Base-by-base conservation (phyloP, 2,113 vertebrate genomes). In the Romanogobio albipinnatus region DNA sequence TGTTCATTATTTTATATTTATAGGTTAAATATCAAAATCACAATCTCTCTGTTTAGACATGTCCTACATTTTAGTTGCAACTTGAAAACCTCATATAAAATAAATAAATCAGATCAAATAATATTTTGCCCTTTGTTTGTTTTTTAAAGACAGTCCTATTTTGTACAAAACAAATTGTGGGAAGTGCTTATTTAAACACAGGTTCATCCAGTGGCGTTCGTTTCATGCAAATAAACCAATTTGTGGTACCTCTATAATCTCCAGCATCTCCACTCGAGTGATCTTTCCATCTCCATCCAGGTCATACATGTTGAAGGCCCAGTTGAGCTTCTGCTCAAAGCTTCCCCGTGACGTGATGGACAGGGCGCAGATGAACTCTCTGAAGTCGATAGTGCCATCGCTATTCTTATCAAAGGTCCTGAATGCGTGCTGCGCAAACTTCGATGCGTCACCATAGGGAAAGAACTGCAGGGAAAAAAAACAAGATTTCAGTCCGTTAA, bases 241-340 rank as follows among this genome's bases (percentile, higher is more conserved):
- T 74, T 73, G 8, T 13, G 95, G 92, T 89, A 99, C 98, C 98
- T 99, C 98, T 66, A 99, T 99, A 88, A 99, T 99, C 95, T 99
- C 98, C 94, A 99, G 94, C 98, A 99, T 99, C 92, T 99, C 98
- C 93, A 99, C 97, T 90, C 98, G 92, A 89, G 98, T 99, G 92
- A 99, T 99, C 95, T 99, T 99, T 89, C 98, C 98, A 17, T 99
- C 98, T 0, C 98, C 98, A 29, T 99, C 98, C 93, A 99, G 93
- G 92, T 99, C 98, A 0, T 99, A 99, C 98, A 99, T 99, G 93
- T 99, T 99, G 95, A 99, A 99, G 90, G 98, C 98, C 98, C 98
- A 99, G 94, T 99, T 99, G 73, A 99, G 96, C 90, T 99, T 99
- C 92, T 99, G 98, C 95, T 99, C 98, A 39, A 99, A 99, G 90